Conservation (phyloP, 2,888 invertebrate species). For the Lasioglossum figueresi region DNA sequence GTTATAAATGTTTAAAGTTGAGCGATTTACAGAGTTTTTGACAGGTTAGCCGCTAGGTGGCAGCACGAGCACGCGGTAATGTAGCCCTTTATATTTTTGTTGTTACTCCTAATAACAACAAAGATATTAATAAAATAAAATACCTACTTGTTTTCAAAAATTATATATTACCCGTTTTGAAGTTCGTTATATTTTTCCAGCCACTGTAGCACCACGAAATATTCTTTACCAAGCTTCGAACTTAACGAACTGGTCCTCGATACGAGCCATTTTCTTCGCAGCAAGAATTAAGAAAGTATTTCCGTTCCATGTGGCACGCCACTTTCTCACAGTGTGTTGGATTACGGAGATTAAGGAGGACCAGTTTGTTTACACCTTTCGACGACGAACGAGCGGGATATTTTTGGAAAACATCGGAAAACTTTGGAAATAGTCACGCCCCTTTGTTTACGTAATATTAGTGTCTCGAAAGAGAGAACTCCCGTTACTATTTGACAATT, state of each 20-base stretch:
- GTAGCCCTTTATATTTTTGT: too few relatives aligned
- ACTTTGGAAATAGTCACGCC: conserved; percentile 16
- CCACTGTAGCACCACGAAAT: neutral
- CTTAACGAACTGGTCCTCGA: too few relatives aligned
- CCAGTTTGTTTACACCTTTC: conserved; percentile 59
- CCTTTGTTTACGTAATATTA: conserved; percentile 10
- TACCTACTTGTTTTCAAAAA: too few relatives aligned
- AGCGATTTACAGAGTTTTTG: too few relatives aligned
- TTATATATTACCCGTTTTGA: neutral
- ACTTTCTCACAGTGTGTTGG: conserved; percentile 66
- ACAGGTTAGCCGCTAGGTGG: too few relatives aligned
- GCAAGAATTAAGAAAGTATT: conserved; percentile 33
- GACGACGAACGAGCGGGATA: conserved; percentile 49
- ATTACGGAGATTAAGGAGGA: conserved; percentile 74
- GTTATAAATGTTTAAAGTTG: too few relatives aligned
- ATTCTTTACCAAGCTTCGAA: neutral
- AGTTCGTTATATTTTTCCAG: neutral
- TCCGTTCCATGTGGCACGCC: conserved; percentile 55
- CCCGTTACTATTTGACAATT: neutral
- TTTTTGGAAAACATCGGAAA: conserved; percentile 59
- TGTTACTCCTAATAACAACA: too few relatives aligned
- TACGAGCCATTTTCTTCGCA: neutral
- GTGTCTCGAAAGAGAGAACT: neutral
- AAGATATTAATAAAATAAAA: too few relatives aligned
- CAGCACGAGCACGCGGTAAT: too few relatives aligned